A percentile compares a stretch with the other conserved stretches of the same genome.
Evolutionary conservation across 2,888 invertebrate species (phyloP).

Genomic region (Netelia melanura): DNA sequence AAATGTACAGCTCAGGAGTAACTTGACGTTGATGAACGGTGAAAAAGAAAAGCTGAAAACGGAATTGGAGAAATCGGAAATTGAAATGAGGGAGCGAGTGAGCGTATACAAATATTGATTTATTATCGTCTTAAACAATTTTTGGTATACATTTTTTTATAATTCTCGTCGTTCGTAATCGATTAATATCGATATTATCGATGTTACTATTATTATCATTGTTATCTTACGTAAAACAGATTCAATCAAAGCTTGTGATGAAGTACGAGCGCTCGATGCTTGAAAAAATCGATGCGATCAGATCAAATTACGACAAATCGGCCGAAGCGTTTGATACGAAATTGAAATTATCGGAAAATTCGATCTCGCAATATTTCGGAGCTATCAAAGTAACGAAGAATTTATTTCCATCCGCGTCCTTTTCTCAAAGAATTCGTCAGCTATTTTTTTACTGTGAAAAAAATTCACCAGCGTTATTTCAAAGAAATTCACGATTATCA

Average conservation of each 20-base stretch:
- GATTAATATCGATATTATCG: background rate
- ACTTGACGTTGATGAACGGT: conserved; percentile 68
- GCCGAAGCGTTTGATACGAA: conserved; percentile 52
- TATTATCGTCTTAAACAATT: conserved; percentile 27
- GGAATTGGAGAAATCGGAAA: conserved; percentile 64
- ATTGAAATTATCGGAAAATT: conserved; percentile 58
- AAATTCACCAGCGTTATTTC: conserved; percentile 66
- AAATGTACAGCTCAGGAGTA: conserved; percentile 74
- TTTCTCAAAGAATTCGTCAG: background rate
- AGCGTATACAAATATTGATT: conserved; percentile 36
- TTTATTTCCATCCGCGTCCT: background rate
- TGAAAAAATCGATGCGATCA: conserved; percentile 58
- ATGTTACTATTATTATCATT: background rate
- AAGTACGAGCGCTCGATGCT: conserved; percentile 65
- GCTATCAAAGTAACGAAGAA: conserved; percentile 67
- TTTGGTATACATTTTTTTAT: conserved; percentile 21
- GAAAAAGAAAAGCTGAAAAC: conserved; percentile 70
- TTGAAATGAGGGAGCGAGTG: conserved; percentile 53
- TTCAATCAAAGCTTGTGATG: conserved; percentile 58
- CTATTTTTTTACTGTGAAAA: background rate
- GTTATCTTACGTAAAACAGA: conserved; percentile 41
- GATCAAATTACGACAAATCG: conserved; percentile 59
- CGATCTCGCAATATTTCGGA: conserved; percentile 57
- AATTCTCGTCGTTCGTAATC: background rate
- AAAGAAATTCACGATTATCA: conserved; percentile 62